Evolutionary conservation across 2,113 vertebrate genomes (phyloP).

Genomic region (Cephalopterus ornatus): DNA sequence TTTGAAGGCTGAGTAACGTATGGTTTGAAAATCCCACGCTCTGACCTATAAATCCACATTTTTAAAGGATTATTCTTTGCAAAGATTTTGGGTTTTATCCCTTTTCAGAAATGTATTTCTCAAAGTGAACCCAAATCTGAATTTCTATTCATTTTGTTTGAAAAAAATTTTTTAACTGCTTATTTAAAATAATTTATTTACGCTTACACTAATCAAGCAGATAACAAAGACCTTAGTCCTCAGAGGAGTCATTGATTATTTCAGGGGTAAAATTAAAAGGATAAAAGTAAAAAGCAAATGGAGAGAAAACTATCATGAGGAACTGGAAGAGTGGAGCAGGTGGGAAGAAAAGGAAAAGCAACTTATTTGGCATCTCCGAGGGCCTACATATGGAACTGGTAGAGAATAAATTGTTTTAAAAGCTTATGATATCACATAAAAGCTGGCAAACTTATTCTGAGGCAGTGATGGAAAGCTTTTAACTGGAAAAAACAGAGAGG

Average conservation of each 20-base stretch:
- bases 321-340: not conserved
- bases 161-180: not conserved
- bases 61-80: not conserved
- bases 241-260: not conserved
- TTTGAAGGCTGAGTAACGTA: not conserved
- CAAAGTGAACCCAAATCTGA: not conserved
- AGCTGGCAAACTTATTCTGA: constrained; percentile 17
- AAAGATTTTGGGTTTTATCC: not conserved
- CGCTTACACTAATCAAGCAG: not conserved
- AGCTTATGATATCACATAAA: constrained; percentile 8
- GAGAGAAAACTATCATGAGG: not conserved
- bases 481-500: not conserved
- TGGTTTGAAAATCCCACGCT: not conserved
- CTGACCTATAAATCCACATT: not conserved
- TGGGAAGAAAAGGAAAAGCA: not conserved
- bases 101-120: not conserved
- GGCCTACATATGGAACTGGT: not conserved
- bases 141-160: not conserved
- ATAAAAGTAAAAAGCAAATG: not conserved
- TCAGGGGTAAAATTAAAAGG: not conserved
- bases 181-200: not conserved
- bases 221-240: not conserved
- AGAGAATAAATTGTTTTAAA: constrained; percentile 41
- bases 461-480: constrained; percentile 18
- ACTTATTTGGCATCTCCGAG: not conserved